phyloP scores from a whole-genome alignment of 2,888 invertebrate genomes.

The Lucinisca nassula region DNA sequence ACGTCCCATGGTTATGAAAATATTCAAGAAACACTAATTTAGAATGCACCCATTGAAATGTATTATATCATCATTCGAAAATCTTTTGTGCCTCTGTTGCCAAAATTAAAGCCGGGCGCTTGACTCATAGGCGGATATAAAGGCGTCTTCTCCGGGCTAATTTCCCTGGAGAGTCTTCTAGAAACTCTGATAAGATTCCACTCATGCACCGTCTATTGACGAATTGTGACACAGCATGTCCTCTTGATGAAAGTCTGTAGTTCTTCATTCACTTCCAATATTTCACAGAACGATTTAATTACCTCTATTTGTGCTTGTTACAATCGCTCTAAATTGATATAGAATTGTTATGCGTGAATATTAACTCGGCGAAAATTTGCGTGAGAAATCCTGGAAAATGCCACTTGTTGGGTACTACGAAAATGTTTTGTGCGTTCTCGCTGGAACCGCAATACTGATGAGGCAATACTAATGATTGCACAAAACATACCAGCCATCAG shows the following conservation, averaged over 20 bases:
- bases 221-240: slow-evolving; percentile 42
- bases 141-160: background rate
- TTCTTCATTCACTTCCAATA: slow-evolving; percentile 60
- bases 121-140: background rate
- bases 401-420: background rate
- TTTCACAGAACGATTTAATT: slow-evolving; percentile 47
- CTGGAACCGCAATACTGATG: too few relatives aligned
- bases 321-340: background rate
- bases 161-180: background rate
- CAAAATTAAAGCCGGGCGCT: background rate
- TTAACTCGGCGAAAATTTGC: background rate
- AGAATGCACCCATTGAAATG: background rate
- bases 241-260: slow-evolving; percentile 54
- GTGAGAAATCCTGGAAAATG: background rate
- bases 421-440: too few relatives aligned
- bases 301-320: background rate
- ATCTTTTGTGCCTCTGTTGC: background rate
- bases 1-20: too few relatives aligned
- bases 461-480: too few relatives aligned
- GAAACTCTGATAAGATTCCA: background rate
- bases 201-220: slow-evolving; percentile 33
- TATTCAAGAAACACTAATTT: too few relatives aligned
- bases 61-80: background rate
- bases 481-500: too few relatives aligned
- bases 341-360: background rate